A percentile compares a stretch with the other conserved stretches of the same genome.
Conservation (phyloP, 2,888 invertebrate species). For the Spisula subtruncata region DNA sequence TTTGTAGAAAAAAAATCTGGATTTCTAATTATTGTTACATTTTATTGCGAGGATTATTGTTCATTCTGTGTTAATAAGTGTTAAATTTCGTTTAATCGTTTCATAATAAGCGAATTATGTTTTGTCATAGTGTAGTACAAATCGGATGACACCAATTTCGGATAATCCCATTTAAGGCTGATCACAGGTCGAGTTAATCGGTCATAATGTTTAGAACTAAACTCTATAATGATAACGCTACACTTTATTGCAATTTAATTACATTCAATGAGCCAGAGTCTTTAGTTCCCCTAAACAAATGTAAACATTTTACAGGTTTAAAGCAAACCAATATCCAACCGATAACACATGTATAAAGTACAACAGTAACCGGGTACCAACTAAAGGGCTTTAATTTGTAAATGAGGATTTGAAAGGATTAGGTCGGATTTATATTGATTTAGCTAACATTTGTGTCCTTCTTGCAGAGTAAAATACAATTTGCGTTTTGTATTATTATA, state of each 20-base stretch:
- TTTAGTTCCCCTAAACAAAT: constrained; percentile 29
- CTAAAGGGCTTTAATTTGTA: constrained; percentile 29
- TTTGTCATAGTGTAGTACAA: neutral
- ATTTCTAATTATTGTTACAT: too few species aligned
- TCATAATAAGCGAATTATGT: neutral
- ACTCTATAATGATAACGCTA: constrained; percentile 36
- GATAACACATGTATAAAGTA: constrained; percentile 42
- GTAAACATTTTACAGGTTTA: constrained; percentile 43
- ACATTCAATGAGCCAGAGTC: constrained; percentile 28
- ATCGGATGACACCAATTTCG: neutral
- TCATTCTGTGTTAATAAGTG: too few species aligned
- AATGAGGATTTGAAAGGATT: constrained; percentile 37
- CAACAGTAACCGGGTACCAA: neutral
- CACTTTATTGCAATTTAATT: constrained; percentile 51
- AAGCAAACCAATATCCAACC: constrained; percentile 31
- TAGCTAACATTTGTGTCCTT: neutral
- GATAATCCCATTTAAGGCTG: neutral
- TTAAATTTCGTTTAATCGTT: too few species aligned
- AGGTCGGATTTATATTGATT: neutral
- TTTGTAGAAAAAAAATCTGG: too few species aligned
- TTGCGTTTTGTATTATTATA: neutral
- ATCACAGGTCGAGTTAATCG: neutral
- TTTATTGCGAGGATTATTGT: too few species aligned
- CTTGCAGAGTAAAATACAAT: neutral
- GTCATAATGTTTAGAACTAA: constrained; percentile 19